Conservation (phyloP, 1,140 invertebrate species). For the Vollenhovia emeryi region DNA sequence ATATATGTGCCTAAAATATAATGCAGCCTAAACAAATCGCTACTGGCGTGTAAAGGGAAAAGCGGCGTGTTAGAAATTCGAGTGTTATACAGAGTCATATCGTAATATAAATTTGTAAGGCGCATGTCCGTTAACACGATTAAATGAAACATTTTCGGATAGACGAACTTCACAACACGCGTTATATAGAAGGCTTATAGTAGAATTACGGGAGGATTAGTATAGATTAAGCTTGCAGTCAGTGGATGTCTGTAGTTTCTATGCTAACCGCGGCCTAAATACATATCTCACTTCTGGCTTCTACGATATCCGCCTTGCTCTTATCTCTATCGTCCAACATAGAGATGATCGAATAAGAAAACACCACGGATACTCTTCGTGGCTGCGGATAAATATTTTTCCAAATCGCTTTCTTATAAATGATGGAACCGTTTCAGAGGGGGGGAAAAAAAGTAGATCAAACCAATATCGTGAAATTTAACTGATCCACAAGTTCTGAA, state of each 20-base stretch:
- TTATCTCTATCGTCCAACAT: slow-evolving; percentile 34
- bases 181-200: slow-evolving; percentile 59
- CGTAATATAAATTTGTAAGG: slow-evolving; percentile 45
- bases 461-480: neutral
- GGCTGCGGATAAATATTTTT: slow-evolving; percentile 16
- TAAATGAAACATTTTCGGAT: slow-evolving; percentile 66
- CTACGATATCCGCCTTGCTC: slow-evolving; percentile 32
- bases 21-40: neutral
- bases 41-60: neutral
- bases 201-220: slow-evolving; percentile 79
- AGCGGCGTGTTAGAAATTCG: neutral
- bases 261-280: slow-evolving; percentile 79
- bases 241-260: slow-evolving; percentile 78
- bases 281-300: slow-evolving; percentile 72
- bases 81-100: neutral
- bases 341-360: slow-evolving; percentile 13
- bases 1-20: neutral
- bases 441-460: neutral
- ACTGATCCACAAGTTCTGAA: neutral
- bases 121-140: slow-evolving; percentile 32
- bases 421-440: too few relatives aligned
- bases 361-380: neutral
- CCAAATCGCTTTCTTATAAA: neutral
- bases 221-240: slow-evolving; percentile 77
- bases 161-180: slow-evolving; percentile 60